Percentiles rank a stretch among this genome's conserved stretches.
Conservation (phyloP, 92 coral and sea anemone species). For the Parazoanthus atlanticus region DNA sequence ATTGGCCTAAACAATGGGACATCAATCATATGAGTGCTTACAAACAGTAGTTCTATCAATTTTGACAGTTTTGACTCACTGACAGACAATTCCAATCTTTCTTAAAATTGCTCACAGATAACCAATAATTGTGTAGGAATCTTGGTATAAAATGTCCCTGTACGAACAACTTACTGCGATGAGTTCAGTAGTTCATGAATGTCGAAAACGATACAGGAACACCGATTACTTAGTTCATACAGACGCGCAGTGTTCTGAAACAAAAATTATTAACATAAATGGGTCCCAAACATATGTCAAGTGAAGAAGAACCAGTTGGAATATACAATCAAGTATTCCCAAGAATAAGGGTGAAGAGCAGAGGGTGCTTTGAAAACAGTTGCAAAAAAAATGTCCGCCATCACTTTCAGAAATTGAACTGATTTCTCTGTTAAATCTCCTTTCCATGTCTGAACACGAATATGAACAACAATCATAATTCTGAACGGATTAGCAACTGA, state of each 20-base stretch:
- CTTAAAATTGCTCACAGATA: too few species aligned
- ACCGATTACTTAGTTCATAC: too few species aligned
- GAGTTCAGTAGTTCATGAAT: not conserved
- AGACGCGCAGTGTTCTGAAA: not conserved
- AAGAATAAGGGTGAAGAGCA: not conserved
- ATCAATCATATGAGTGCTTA: too few species aligned
- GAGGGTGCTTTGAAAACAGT: not conserved
- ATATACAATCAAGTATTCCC: not conserved
- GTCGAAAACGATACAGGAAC: not conserved
- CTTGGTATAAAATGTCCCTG: too few species aligned
- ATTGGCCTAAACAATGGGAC: too few species aligned
- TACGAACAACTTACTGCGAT: not conserved
- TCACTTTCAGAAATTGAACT: not conserved
- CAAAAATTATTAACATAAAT: not conserved
- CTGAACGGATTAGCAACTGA: not conserved
- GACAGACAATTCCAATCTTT: too few species aligned
- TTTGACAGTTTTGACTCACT: too few species aligned
- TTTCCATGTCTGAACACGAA: not conserved
- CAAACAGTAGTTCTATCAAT: too few species aligned
- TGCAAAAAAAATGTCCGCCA: conserved; percentile 11
- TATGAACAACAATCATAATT: not conserved
- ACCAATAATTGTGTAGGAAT: too few species aligned
- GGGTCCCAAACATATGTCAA: not conserved
- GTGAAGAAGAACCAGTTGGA: too few species aligned
- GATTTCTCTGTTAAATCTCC: not conserved